phyloP scores from a whole-genome alignment of 2,888 invertebrate genomes.

The Strigamia transsilvanica region DNA sequence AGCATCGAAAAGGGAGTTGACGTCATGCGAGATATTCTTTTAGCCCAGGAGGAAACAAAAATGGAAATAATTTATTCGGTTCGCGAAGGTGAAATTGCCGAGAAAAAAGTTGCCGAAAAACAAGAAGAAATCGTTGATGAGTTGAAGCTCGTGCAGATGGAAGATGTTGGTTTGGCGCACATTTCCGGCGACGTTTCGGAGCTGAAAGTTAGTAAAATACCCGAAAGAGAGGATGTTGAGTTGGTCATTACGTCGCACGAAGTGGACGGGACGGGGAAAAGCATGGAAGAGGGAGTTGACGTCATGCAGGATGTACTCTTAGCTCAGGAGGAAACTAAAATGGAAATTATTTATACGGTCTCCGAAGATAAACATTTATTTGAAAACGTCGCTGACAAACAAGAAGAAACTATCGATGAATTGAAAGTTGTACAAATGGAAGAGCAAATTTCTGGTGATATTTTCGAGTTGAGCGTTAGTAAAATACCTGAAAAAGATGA shows the following conservation, averaged over 20 bases:
- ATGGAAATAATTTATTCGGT: constrained; percentile 26
- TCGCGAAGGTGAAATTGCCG: background rate
- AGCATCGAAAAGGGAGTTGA: background rate
- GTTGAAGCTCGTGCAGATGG: background rate
- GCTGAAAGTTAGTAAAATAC: background rate
- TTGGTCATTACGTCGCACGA: background rate
- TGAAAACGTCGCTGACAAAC: constrained; percentile 33
- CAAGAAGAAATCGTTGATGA: background rate
- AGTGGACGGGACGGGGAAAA: background rate
- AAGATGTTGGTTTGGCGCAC: background rate
- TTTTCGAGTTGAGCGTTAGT: background rate
- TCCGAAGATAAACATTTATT: constrained; percentile 4
- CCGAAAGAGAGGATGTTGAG: constrained; percentile 20
- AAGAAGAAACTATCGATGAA: background rate
- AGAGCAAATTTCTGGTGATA: background rate
- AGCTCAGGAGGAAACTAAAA: constrained; percentile 5
- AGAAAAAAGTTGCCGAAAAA: constrained; percentile 27
- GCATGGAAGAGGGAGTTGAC: constrained; percentile 8
- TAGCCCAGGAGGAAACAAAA: constrained; percentile 21
- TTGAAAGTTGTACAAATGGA: background rate
- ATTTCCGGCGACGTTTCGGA: background rate
- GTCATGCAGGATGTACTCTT: background rate
- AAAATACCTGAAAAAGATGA: constrained; percentile 1
- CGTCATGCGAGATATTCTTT: background rate
- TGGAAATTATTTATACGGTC: constrained; percentile 21